A percentile compares a stretch with the other conserved stretches of the same genome.
Evolutionary conservation across 2,113 vertebrate species (phyloP).

Genomic region (Bungarus multicinctus): DNA sequence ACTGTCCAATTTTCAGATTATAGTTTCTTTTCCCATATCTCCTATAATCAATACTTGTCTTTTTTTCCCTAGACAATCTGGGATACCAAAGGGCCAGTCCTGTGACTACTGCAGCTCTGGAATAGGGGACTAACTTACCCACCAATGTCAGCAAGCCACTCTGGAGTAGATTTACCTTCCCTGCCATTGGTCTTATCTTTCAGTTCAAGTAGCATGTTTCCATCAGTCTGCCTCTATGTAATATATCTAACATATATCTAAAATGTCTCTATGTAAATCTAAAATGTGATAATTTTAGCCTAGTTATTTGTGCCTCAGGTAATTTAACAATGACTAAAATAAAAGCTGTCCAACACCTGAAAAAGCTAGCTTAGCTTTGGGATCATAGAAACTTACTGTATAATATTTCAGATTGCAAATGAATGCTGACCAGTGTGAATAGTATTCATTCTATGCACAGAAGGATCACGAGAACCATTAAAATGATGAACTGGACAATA

Average conservation of each 20-base stretch:
- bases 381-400: neutral
- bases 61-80: neutral
- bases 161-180: too few relatives aligned
- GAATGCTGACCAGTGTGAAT: neutral
- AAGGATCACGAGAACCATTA: neutral
- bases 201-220: neutral
- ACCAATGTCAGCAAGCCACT: too few relatives aligned
- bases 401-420: neutral
- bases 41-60: neutral
- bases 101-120: too few relatives aligned
- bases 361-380: neutral
- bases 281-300: neutral
- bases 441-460: neutral
- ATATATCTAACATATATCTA: neutral
- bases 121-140: too few relatives aligned
- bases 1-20: neutral
- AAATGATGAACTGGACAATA: neutral
- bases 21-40: neutral
- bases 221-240: neutral
- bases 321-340: neutral
- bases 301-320: neutral
- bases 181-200: too few relatives aligned
- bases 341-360: neutral
- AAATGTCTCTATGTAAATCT: neutral
- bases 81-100: neutral